Conservation (phyloP, 2,797 vertebrate species). For the Sebastes steindachneri region DNA sequence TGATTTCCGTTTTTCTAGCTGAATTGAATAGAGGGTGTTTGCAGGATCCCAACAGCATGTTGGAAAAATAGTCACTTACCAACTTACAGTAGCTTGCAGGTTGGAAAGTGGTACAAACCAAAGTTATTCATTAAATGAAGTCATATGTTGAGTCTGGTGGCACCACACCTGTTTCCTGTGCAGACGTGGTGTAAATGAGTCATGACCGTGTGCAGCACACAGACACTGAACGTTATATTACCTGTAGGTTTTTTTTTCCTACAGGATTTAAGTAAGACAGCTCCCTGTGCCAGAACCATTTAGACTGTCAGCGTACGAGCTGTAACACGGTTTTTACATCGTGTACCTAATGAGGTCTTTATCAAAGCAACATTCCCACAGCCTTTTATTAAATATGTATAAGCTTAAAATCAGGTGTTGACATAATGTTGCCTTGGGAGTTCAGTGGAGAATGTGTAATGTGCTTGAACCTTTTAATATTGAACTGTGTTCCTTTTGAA, state of each 20-base stretch:
- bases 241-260: slow-evolving; percentile 1
- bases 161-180: slow-evolving; percentile 63
- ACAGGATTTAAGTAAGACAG: slow-evolving; percentile 9
- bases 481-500: slow-evolving; percentile 21
- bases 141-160: slow-evolving; percentile 69
- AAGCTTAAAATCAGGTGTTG: slow-evolving; percentile 54
- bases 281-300: slow-evolving; percentile 18
- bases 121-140: slow-evolving; percentile 38
- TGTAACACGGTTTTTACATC: slow-evolving; percentile 46
- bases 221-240: not conserved
- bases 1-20: not conserved
- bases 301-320: slow-evolving; percentile 15
- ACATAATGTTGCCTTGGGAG: slow-evolving; percentile 41
- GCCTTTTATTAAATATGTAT: slow-evolving; percentile 61
- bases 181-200: slow-evolving; percentile 37
- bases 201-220: not conserved
- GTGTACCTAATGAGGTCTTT: slow-evolving; percentile 56
- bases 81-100: too few species aligned
- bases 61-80: not conserved
- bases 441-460: slow-evolving; percentile 19
- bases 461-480: slow-evolving; percentile 28
- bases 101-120: slow-evolving; percentile 18
- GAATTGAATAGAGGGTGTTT: not conserved
- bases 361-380: slow-evolving; percentile 51
- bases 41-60: not conserved